Evolutionary conservation across 2,888 invertebrate genomes (phyloP).

Genomic region (Nyleta sp.): DNA sequence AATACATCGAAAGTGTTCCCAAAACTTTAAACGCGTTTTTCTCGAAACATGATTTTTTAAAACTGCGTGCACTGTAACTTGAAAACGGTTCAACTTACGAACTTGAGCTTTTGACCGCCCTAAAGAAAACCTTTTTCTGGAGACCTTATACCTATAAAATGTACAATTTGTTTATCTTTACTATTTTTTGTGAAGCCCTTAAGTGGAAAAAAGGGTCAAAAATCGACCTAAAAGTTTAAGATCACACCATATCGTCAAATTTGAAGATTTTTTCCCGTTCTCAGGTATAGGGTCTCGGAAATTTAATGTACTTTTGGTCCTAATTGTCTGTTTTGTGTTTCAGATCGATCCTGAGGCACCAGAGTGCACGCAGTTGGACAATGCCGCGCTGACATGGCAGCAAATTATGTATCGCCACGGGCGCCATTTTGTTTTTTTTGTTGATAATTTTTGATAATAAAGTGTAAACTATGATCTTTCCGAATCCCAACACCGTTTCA

Average conservation of each 20-base stretch:
- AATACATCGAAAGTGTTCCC: constrained; percentile 25
- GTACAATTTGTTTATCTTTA: constrained; percentile 30
- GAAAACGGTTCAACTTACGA: constrained; percentile 15
- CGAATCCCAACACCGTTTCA: constrained; percentile 20
- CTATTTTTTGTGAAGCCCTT: constrained; percentile 28
- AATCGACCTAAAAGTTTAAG: constrained; percentile 34
- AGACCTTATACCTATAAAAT: constrained; percentile 28
- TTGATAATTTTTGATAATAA: constrained; percentile 23
- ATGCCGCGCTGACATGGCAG: constrained; percentile 26
- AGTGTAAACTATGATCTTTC: constrained; percentile 24
- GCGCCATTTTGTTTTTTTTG: constrained; percentile 28
- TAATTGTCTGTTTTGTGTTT: constrained; percentile 27
- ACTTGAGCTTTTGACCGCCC: constrained; percentile 25
- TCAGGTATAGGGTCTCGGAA: constrained; percentile 19
- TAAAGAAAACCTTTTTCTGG: constrained; percentile 16
- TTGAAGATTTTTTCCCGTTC: constrained; percentile 21
- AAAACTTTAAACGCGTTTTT: constrained; percentile 29
- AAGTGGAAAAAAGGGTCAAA: constrained; percentile 28
- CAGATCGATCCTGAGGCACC: constrained; percentile 25
- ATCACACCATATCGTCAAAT: constrained; percentile 33
- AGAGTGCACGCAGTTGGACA: constrained; percentile 28
- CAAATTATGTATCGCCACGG: constrained; percentile 26
- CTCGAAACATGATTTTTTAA: constrained; percentile 20
- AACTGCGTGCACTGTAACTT: constrained; percentile 17
- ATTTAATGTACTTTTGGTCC: constrained; percentile 27